A percentile compares a stretch with the other conserved stretches of the same genome.
These are phyloP conservation scores for Oedothorax gibbosus DNA, from an alignment of 1,140 invertebrate species.

Conservation along the genomic window DNA sequence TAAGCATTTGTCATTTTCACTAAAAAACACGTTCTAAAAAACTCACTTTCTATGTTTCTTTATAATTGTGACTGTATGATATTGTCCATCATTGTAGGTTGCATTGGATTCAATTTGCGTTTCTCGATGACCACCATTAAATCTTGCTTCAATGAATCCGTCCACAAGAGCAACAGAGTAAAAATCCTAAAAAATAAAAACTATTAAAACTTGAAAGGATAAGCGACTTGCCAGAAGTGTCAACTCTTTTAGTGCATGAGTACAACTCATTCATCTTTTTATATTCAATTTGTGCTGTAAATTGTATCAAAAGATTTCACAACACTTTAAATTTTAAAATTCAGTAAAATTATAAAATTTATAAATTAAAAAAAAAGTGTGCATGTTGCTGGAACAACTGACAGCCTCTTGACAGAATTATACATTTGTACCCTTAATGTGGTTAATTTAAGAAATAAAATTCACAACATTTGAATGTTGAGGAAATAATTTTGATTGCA, in stretches of 20 bases:
- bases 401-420: no score
- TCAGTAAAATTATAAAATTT: no score
- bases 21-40: background rate
- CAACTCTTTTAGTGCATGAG: background rate
- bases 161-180: constrained; percentile 77
- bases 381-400: no score
- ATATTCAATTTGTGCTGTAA: background rate
- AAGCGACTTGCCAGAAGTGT: background rate
- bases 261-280: background rate
- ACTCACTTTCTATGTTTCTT: constrained; percentile 62
- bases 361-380: no score
- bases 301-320: background rate
- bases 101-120: constrained; percentile 66
- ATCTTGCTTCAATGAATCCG: constrained; percentile 76
- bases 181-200: constrained; percentile 71
- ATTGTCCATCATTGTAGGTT: constrained; percentile 63
- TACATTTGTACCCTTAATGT: no score
- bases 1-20: background rate
- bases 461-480: no score
- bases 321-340: no score
- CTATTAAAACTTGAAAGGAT: background rate
- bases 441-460: no score
- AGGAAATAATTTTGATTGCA: no score
- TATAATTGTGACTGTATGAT: constrained; percentile 63
- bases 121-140: constrained; percentile 78